These are phyloP conservation scores for Drosophila watanabei DNA, from an alignment of 1,140 invertebrate species.

Conservation along the genomic window DNA sequence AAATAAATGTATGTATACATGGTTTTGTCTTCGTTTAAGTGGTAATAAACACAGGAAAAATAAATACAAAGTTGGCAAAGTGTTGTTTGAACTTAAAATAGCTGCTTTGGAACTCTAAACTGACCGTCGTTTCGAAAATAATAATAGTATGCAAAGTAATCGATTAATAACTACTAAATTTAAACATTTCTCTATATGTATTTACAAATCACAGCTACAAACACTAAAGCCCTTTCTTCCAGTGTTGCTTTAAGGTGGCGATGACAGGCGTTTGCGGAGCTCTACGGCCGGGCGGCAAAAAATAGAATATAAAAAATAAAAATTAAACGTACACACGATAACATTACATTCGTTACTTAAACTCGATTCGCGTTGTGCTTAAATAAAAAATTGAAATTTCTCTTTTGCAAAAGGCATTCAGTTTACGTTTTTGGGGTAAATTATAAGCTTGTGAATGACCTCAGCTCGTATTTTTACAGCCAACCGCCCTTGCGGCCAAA, in stretches of 20 bases:
- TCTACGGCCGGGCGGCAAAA: conserved; percentile 28
- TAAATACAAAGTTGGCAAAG: conserved; percentile 82
- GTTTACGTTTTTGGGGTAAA: conserved; percentile 27
- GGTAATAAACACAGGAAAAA: conserved; percentile 60
- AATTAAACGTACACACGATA: conserved; percentile 30
- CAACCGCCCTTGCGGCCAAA: conserved; percentile 94
- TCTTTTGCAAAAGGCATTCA: conserved; percentile 28
- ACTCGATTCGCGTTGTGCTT: conserved; percentile 43
- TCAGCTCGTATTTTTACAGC: conserved; percentile 85
- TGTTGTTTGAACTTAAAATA: conserved; percentile 47
- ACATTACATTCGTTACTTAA: conserved; percentile 32
- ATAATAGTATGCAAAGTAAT: conserved; percentile 64
- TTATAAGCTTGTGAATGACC: conserved; percentile 30
- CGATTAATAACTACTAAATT: conserved; percentile 75
- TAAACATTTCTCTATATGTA: conserved; percentile 79
- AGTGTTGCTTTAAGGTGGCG: conserved; percentile 67
- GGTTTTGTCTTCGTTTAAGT: conserved; percentile 42
- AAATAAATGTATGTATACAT: conserved; percentile 46
- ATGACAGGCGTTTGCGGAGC: conserved; percentile 49
- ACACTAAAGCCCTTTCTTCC: conserved; percentile 63
- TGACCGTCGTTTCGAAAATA: conserved; percentile 58
- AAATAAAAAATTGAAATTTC: conserved; percentile 36
- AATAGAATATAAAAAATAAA: conserved; percentile 20
- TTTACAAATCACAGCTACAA: conserved; percentile 84
- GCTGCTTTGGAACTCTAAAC: conserved; percentile 67